Conservation (phyloP, 2,797 vertebrate genomes). For the Enteromius trimaculatus region DNA sequence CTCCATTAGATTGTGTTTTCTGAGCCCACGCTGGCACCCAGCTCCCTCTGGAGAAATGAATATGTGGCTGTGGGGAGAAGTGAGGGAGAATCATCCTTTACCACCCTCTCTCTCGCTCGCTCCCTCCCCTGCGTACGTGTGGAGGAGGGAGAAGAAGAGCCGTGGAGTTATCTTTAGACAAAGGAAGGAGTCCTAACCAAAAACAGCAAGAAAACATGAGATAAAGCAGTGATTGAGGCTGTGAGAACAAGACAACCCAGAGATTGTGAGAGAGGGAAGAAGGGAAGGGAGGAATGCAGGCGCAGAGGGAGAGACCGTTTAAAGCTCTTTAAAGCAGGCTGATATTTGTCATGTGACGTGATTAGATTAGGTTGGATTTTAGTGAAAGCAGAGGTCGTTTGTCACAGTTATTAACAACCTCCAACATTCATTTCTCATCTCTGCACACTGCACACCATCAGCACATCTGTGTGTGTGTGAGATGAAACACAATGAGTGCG, state of each 20-base stretch:
- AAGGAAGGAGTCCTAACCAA: constrained; percentile 13
- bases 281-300: constrained; percentile 20
- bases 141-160: constrained; percentile 17
- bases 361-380: constrained; percentile 61
- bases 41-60: constrained; percentile 57
- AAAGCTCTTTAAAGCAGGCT: constrained; percentile 22
- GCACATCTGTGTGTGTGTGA: constrained; percentile 15
- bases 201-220: constrained; percentile 25
- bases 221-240: constrained; percentile 25
- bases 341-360: constrained; percentile 61
- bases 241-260: not conserved
- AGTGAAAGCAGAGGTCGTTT: constrained; percentile 59
- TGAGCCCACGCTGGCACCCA: constrained; percentile 59
- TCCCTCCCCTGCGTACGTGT: not conserved
- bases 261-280: constrained; percentile 14
- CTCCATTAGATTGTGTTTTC: constrained; percentile 68
- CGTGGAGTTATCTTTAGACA: constrained; percentile 37
- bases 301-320: constrained; percentile 22
- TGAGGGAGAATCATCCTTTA: constrained; percentile 30
- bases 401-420: constrained; percentile 63
- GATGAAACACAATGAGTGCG: not conserved
- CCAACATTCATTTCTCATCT: constrained; percentile 48
- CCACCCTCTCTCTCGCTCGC: not conserved
- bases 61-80: constrained; percentile 44
- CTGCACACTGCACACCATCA: constrained; percentile 38